These are phyloP conservation scores for Dendrophyllia cribrosa DNA, from an alignment of 64 coral and sea anemone genomes.

Conservation along the genomic window DNA sequence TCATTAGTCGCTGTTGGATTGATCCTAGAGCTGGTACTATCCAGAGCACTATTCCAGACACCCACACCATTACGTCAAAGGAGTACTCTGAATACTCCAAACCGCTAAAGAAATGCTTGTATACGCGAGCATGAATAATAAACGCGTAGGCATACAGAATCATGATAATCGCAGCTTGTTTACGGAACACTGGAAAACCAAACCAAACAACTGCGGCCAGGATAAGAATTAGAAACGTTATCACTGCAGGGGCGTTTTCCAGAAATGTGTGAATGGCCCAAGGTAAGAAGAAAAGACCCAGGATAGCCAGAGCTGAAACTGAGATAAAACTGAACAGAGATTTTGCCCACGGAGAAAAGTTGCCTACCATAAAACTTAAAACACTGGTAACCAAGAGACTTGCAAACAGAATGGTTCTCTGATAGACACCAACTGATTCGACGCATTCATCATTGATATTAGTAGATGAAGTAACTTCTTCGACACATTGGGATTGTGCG, in stretches of 20 bases:
- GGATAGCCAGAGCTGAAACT: not conserved
- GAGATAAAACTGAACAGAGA: not conserved
- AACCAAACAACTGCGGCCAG: slow-evolving; percentile 53
- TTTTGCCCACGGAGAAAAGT: not conserved
- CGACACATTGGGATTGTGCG: not conserved
- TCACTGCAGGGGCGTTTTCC: slow-evolving; percentile 31
- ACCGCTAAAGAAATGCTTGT: not conserved
- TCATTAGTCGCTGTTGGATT: slow-evolving; percentile 61
- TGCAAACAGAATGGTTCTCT: not conserved
- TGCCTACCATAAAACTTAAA: not conserved
- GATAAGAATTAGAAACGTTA: slow-evolving; percentile 34
- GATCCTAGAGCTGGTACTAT: slow-evolving; percentile 42
- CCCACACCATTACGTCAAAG: slow-evolving; percentile 49
- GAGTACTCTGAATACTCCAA: slow-evolving; percentile 35
- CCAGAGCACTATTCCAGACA: slow-evolving; percentile 37
- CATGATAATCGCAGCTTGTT: slow-evolving; percentile 32
- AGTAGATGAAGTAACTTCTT: no score
- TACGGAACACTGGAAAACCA: slow-evolving; percentile 59
- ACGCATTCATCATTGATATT: not conserved
- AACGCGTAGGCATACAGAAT: slow-evolving; percentile 62
- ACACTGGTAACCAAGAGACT: not conserved
- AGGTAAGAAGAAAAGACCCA: slow-evolving; percentile 8
- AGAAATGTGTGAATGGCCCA: slow-evolving; percentile 53
- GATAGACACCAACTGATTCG: no score
- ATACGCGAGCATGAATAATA: slow-evolving; percentile 56